phyloP scores from a whole-genome alignment of 2,888 invertebrate species.

The Acrobasis consociella region DNA sequence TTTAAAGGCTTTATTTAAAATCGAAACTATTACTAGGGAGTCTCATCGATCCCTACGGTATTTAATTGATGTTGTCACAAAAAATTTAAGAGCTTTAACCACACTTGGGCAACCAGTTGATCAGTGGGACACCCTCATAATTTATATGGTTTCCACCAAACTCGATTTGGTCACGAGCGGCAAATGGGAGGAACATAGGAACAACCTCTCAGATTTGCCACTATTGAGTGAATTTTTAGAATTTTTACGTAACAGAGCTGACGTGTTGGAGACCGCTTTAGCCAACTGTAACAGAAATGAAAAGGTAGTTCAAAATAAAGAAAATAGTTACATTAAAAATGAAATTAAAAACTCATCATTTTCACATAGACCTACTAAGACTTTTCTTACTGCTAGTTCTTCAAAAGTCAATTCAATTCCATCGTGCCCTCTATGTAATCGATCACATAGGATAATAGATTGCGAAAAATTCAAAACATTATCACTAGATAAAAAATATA shows the following conservation, averaged over 20 bases:
- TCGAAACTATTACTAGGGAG: too few species aligned
- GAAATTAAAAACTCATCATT: not conserved
- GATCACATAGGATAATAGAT: constrained; percentile 10
- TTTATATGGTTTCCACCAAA: too few species aligned
- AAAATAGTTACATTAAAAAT: too few species aligned
- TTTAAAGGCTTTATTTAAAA: too few species aligned
- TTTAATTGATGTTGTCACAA: constrained; percentile 29
- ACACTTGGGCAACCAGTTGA: constrained; percentile 33
- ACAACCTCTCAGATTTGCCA: constrained; percentile 25
- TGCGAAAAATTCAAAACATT: constrained; percentile 21
- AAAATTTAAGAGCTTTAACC: constrained; percentile 38
- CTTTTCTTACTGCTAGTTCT: not conserved
- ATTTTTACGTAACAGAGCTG: constrained; percentile 25
- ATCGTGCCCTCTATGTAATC: constrained; percentile 1
- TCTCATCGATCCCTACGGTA: constrained; percentile 16
- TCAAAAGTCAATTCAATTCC: not conserved
- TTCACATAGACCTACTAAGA: constrained; percentile 4
- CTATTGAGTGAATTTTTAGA: constrained; percentile 19
- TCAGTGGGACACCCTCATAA: constrained; percentile 35
- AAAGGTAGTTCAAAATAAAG: constrained; percentile 6
- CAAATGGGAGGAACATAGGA: constrained; percentile 22
- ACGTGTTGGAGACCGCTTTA: constrained; percentile 27
- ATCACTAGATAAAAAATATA: constrained; percentile 10
- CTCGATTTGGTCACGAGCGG: constrained; percentile 29
- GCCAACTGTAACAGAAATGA: constrained; percentile 7